These are phyloP conservation scores for Erebia ligea DNA, from an alignment of 2,888 invertebrate species.

Conservation along the genomic window DNA sequence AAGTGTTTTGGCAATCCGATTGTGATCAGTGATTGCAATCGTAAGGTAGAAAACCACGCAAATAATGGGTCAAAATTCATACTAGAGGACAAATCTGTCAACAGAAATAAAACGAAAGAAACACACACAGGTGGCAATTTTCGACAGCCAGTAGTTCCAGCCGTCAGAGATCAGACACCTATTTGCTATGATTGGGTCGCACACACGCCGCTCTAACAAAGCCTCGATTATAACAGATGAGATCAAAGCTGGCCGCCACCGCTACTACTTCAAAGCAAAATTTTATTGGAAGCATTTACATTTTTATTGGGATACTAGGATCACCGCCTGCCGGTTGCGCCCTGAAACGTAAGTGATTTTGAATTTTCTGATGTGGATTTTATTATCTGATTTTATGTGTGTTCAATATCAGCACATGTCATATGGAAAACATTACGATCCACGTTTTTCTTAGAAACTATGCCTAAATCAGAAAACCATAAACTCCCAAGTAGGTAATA, in stretches of 20 bases:
- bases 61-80: not conserved
- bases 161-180: constrained; percentile 58
- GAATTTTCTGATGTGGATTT: constrained; percentile 83
- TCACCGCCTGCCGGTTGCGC: constrained; percentile 68
- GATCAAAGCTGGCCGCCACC: constrained; percentile 69
- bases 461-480: not conserved
- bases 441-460: constrained; percentile 45
- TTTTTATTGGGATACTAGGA: constrained; percentile 81
- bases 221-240: constrained; percentile 68
- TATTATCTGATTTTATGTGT: constrained; percentile 80
- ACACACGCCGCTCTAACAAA: constrained; percentile 54
- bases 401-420: constrained; percentile 75
- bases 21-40: too few relatives aligned
- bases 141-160: constrained; percentile 34
- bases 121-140: not conserved
- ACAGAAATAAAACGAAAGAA: not conserved
- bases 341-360: constrained; percentile 82
- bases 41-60: too few relatives aligned
- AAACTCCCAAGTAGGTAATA: too few relatives aligned
- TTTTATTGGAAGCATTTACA: constrained; percentile 80
- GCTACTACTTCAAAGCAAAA: constrained; percentile 77
- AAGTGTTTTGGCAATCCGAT: too few relatives aligned
- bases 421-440: constrained; percentile 70
- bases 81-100: not conserved
- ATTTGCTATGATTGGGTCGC: constrained; percentile 56